Conservation (phyloP, 2,113 vertebrate species). For the Oenanthe melanoleuca region DNA sequence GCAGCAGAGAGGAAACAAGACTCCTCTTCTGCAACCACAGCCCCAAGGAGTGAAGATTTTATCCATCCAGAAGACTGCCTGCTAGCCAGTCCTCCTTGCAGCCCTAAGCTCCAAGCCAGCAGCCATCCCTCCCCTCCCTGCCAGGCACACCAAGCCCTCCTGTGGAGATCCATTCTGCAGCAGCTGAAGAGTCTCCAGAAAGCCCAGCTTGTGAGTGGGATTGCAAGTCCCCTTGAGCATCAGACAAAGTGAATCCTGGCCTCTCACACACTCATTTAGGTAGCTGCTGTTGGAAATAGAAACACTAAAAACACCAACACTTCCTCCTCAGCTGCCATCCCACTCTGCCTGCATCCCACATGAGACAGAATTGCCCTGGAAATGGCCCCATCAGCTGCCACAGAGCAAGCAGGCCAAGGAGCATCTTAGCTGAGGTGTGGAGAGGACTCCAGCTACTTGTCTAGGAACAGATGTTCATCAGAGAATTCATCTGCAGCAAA, state of each 20-base stretch:
- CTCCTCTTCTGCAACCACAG: background rate
- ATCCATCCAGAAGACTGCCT: background rate
- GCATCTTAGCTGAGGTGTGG: background rate
- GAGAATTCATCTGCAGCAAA: background rate
- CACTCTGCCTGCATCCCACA: rapidly evolving
- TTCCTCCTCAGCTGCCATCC: background rate
- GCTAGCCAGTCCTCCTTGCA: background rate
- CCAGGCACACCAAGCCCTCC: background rate
- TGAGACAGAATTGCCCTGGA: background rate
- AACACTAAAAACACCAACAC: slow-evolving; percentile 3
- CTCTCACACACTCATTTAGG: background rate
- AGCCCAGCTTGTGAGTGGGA: background rate
- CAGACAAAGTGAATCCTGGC: background rate
- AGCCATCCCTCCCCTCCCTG: background rate
- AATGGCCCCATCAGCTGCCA: background rate
- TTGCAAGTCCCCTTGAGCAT: background rate
- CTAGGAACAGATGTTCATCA: background rate
- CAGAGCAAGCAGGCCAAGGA: background rate
- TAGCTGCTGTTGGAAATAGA: background rate
- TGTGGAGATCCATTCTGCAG: background rate
- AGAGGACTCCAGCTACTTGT: background rate
- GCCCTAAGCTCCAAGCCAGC: background rate
- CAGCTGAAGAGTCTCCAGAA: background rate
- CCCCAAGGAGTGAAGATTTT: background rate
- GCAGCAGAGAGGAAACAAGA: background rate